Evolutionary conservation across 2,888 invertebrate species (phyloP).

Genomic region (Gastracanthus pulcherrimus): DNA sequence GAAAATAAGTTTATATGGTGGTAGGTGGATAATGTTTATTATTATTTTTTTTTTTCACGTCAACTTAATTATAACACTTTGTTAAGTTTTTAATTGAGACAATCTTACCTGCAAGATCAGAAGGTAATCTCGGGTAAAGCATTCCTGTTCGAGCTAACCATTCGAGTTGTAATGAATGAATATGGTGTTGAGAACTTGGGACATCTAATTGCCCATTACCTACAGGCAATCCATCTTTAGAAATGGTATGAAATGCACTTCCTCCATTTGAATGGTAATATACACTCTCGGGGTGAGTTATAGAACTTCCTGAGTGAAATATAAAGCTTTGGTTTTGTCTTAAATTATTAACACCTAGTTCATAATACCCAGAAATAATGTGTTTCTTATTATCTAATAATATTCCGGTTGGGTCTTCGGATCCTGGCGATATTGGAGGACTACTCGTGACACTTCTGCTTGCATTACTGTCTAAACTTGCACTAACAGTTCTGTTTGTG

Average conservation of each 20-base stretch:
- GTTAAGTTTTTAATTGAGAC: too few relatives aligned
- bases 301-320: constrained; percentile 71
- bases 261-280: constrained; percentile 72
- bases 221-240: constrained; percentile 78
- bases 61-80: too few relatives aligned
- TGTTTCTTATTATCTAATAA: constrained; percentile 58
- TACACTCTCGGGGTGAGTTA: constrained; percentile 72
- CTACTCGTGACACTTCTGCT: constrained; percentile 83
- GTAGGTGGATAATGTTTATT: too few relatives aligned
- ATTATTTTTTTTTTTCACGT: too few relatives aligned
- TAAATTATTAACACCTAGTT: constrained; percentile 62
- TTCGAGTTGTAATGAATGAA: constrained; percentile 86
- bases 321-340: constrained; percentile 72
- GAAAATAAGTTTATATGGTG: too few relatives aligned
- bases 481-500: constrained; percentile 77
- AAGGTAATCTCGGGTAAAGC: constrained; percentile 92
- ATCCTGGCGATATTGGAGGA: constrained; percentile 92
- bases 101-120: constrained; percentile 85
- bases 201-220: constrained; percentile 69
- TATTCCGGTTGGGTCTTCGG: constrained; percentile 81
- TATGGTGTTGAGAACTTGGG: constrained; percentile 82
- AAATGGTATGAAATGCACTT: constrained; percentile 77
- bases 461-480: constrained; percentile 81
- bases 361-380: constrained; percentile 60
- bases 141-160: constrained; percentile 95